These are phyloP conservation scores for Athene cunicularia DNA, from an alignment of 2,113 vertebrate species.

Conservation along the genomic window DNA sequence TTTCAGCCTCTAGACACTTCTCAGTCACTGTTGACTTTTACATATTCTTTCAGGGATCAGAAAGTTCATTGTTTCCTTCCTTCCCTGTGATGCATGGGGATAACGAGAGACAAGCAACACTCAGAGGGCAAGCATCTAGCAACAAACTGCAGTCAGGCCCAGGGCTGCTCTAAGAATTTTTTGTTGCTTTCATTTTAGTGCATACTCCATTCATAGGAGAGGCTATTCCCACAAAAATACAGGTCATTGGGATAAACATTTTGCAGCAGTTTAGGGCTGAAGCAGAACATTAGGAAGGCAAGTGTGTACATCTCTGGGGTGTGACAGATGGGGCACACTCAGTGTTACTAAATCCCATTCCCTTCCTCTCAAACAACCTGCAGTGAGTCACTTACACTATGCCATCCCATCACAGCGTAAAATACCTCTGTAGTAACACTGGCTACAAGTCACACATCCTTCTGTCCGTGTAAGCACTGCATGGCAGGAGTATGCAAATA, in stretches of 20 bases:
- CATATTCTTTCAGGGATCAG: neutral
- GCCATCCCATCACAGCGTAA: neutral
- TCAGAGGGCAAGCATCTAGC: neutral
- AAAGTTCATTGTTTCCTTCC: neutral
- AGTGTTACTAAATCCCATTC: conserved; percentile 11
- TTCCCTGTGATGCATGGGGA: neutral
- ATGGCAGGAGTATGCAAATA: neutral
- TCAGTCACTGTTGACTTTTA: conserved; percentile 1
- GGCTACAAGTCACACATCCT: neutral
- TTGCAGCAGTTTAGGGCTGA: neutral
- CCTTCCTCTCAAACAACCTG: neutral
- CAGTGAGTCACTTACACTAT: conserved; percentile 17
- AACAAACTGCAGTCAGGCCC: neutral
- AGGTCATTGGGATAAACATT: neutral
- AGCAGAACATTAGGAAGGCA: neutral
- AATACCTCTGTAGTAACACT: neutral
- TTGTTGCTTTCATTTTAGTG: neutral
- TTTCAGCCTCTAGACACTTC: conserved; percentile 16
- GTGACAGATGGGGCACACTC: neutral
- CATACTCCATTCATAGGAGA: neutral
- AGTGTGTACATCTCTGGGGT: neutral
- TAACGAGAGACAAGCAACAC: neutral
- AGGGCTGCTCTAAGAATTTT: neutral
- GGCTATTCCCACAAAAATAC: neutral
- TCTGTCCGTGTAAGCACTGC: neutral